Evolutionary conservation across 2,888 invertebrate genomes (phyloP).

Genomic region (Conistra vaccinii): DNA sequence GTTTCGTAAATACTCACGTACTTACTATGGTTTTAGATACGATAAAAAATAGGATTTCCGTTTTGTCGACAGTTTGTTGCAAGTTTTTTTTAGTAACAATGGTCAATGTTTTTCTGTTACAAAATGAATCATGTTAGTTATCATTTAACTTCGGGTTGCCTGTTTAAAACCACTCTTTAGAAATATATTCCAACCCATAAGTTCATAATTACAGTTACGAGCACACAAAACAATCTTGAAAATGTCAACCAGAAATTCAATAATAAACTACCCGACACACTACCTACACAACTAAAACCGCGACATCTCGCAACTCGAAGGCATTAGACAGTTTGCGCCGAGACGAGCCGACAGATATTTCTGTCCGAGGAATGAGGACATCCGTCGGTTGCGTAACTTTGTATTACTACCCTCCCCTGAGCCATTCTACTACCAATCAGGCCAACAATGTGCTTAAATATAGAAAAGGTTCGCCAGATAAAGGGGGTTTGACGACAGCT

Average conservation of each 20-base stretch:
- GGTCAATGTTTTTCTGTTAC: neutral
- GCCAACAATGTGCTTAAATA: slow-evolving; percentile 66
- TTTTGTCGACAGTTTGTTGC: neutral
- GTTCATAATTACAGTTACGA: neutral
- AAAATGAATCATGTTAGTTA: neutral
- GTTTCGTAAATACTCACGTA: neutral
- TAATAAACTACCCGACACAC: slow-evolving; percentile 1
- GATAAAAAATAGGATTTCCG: too few species aligned
- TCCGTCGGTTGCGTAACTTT: slow-evolving; percentile 79
- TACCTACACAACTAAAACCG: slow-evolving; percentile 6
- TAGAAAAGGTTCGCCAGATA: slow-evolving; percentile 64
- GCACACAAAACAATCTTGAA: neutral
- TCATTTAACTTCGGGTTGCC: neutral
- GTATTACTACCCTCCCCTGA: slow-evolving; percentile 66
- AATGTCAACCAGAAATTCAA: neutral
- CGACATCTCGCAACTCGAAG: slow-evolving; percentile 47
- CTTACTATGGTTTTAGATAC: neutral
- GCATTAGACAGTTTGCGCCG: slow-evolving; percentile 34
- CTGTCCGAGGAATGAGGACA: slow-evolving; percentile 80
- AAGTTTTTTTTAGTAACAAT: neutral
- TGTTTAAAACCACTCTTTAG: neutral
- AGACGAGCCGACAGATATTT: slow-evolving; percentile 74
- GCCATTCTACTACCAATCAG: slow-evolving; percentile 61
- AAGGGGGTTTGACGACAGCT: slow-evolving; percentile 57
- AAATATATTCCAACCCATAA: neutral